phyloP scores from a whole-genome alignment of 2,888 invertebrate genomes.

The Aplocera efformata region DNA sequence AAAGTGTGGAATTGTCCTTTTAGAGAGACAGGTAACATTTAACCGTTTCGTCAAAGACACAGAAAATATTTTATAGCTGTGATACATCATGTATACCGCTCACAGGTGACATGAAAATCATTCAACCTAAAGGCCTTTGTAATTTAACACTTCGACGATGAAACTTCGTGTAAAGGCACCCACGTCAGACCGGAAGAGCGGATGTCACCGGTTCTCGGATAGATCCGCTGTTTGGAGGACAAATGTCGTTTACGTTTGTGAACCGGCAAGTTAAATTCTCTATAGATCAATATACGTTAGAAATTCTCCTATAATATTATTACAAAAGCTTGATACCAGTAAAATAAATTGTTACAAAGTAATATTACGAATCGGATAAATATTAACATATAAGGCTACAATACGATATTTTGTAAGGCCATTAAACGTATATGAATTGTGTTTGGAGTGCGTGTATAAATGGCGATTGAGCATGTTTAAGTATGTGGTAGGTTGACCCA shows the following conservation, averaged over 20 bases:
- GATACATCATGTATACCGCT: background rate
- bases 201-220: slow-evolving; percentile 1
- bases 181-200: slow-evolving; percentile 14
- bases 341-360: too few relatives aligned
- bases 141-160: background rate
- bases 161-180: slow-evolving; percentile 10
- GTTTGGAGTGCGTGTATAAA: slow-evolving; percentile 10
- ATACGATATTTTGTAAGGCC: slow-evolving; percentile 14
- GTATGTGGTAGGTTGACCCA: background rate
- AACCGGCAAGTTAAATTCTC: slow-evolving; percentile 15
- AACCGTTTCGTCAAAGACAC: too few relatives aligned
- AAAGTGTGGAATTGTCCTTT: too few relatives aligned
- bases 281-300: too few relatives aligned
- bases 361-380: too few relatives aligned
- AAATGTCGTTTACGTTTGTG: slow-evolving; percentile 9
- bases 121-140: background rate
- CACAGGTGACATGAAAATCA: background rate
- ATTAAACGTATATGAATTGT: background rate
- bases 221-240: slow-evolving; percentile 16
- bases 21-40: too few relatives aligned
- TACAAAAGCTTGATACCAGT: too few relatives aligned
- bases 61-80: too few relatives aligned
- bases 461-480: slow-evolving; percentile 3
- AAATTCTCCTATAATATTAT: too few relatives aligned
- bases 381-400: too few relatives aligned